Evolutionary conservation across 2,797 vertebrate genomes (phyloP), one percentile per base, ranked within the genome.

Genomic region (Argyrosomus regius): DNA sequence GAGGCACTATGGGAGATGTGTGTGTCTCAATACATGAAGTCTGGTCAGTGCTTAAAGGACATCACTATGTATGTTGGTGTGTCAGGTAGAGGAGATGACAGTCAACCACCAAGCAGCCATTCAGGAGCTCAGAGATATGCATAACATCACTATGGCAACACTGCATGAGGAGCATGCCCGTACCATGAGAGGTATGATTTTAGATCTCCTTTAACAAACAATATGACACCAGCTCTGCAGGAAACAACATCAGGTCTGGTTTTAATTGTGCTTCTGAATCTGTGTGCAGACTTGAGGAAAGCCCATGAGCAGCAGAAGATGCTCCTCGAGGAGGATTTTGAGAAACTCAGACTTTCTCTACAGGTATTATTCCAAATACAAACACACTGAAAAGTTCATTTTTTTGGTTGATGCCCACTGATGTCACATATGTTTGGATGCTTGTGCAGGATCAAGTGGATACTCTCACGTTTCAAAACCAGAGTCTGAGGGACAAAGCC

Each of bases 381-480:
- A 3, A 24, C 0, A 61, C 1, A 31, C 0, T 2, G 12, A 3
- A 24, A 3, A 5, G 3, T 24, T 26, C 4, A 1, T 20, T 58
- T 57, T 57, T 58, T n/a, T 22, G 5, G 22, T 28, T 28, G 3
- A 7, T 52, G 9, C 5, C n/a, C 59, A 45, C 48, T 71, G 31
- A 68, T 52, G 11, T 17, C 0, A 45, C 68, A n/a, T 45, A 35
- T 73, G 8, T 79, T 52, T 72, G 18, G 71, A 16, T 77, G 7
- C 16, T 50, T 87, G 41, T 75, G 20, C 84, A 99, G 98, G 98
- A 99, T 93, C 97, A 99, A 91, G 97, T 99, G 86, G 98, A 99
- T 88, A 98, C 95, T 0, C 96, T 99, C 73, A 98, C 96, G 16
- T 98, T 99, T 93, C 98, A 99, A 93, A 99, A 98, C 82, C 96